Evolutionary conservation across 1,140 invertebrate species (phyloP).

Genomic region (Drosophila parabipectinata): DNA sequence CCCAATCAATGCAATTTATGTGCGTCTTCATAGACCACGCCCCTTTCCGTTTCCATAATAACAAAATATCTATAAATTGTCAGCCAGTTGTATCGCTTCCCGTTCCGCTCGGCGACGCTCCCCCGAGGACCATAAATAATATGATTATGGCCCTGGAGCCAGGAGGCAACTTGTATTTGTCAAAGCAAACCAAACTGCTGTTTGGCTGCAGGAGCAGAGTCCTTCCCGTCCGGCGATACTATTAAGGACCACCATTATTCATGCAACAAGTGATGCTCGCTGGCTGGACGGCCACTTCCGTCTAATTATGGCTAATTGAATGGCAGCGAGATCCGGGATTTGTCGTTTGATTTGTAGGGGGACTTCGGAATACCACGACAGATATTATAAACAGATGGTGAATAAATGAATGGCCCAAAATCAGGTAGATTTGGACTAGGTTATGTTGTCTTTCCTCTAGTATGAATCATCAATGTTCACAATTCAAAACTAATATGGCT

Average conservation of each 20-base stretch:
- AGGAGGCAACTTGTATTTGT: constrained; percentile 76
- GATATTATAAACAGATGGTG: neutral
- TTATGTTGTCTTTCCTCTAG: too few relatives aligned
- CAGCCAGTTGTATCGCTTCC: constrained; percentile 33
- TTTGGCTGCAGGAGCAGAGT: constrained; percentile 17
- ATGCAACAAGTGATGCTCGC: constrained; percentile 66
- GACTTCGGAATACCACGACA: neutral
- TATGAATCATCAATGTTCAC: too few relatives aligned
- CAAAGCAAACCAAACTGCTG: constrained; percentile 66
- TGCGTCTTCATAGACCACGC: constrained; percentile 15
- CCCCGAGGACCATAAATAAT: constrained; percentile 68
- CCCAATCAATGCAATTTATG: constrained; percentile 39
- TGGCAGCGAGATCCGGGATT: constrained; percentile 11
- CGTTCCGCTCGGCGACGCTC: constrained; percentile 6
- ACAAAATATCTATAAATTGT: constrained; percentile 68
- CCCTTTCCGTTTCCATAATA: constrained; percentile 38
- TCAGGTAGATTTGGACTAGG: too few relatives aligned
- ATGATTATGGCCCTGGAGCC: constrained; percentile 66
- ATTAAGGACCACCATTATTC: constrained; percentile 59
- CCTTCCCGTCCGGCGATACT: constrained; percentile 22
- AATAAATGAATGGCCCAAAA: neutral
- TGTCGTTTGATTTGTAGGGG: constrained; percentile 42
- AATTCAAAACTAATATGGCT: too few relatives aligned
- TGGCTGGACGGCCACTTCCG: constrained; percentile 24
- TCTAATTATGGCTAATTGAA: constrained; percentile 59